Evolutionary conservation across 2,888 invertebrate genomes (phyloP), one percentile per base, ranked within the genome.

Genomic region (Danaus chrysippus): DNA sequence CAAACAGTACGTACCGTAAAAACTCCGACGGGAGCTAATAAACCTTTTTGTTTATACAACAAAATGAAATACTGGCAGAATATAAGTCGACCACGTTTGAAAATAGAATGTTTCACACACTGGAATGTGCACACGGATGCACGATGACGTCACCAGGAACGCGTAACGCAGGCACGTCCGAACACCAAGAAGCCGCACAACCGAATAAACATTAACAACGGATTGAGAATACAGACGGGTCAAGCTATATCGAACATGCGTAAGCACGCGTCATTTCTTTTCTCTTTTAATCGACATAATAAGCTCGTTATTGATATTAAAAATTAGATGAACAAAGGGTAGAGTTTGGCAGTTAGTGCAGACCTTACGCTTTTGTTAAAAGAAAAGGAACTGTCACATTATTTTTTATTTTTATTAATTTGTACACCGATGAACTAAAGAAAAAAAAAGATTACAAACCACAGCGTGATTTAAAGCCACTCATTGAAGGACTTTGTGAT

Each of bases 131-230:
- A 49, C 17, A 56, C 56, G 17, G 56, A 56, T 56, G 43, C 23
- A 19, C 59, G 56, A 54, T 64, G 66, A 64, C 63, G 64, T 63
- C 63, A 66, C 44, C 63, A 46, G 42, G 49, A 49, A 9, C 49
- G 58, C 57, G 59, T 44, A 56, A 58, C 55, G 63, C 23, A 58
- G 60, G 63, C 63, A 63, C 66, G 66, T 66, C 63, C 57, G 66
- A 55, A 58, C 66, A 56, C 59, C 54, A 44, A 57, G 56, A 61
- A 54, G 61, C 59, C 66, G 54, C 52, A 59, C 49, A 34, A 66
- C 66, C 63, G 49, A 59, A 54, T 60, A 54, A 54, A 59, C 8
- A 43, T 62, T 62, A 59, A 49, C 41, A 15, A 42, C 59, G 42
- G 52, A 58, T 42, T 58, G 59, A 53, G 54, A 59, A 46, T 44